Percentiles rank a stretch among this genome's conserved stretches.
phyloP scores from a whole-genome alignment of 2,797 vertebrate species.

The Vipera latastei region DNA sequence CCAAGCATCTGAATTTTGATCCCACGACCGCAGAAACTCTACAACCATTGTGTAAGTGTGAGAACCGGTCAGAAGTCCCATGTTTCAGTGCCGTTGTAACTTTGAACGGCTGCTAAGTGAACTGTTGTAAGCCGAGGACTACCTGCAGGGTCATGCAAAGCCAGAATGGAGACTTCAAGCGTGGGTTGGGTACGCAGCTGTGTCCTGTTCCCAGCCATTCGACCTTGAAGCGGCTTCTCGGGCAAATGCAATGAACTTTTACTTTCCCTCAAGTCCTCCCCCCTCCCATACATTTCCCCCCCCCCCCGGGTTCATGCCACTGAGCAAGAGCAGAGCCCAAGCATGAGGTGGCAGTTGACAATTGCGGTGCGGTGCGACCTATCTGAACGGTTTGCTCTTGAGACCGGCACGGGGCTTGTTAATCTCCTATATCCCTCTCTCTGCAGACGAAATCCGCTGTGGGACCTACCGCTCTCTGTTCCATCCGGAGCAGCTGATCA shows the following conservation, averaged over 20 bases:
- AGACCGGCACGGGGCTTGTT: background rate
- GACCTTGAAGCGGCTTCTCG: too few species aligned
- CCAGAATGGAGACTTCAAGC: background rate
- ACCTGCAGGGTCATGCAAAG: background rate
- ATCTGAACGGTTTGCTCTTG: background rate
- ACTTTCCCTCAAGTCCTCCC: too few species aligned
- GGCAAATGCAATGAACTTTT: too few species aligned
- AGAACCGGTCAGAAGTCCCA: background rate
- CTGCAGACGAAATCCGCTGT: constrained; percentile 70
- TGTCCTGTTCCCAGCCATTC: too few species aligned
- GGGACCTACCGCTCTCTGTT: constrained; percentile 71
- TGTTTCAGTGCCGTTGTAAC: background rate
- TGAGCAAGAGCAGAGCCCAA: too few species aligned
- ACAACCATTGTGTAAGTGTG: background rate
- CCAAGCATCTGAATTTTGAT: background rate
- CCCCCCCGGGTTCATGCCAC: too few species aligned
- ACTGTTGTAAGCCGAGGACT: background rate
- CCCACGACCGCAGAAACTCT: accelerated
- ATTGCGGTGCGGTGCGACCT: background rate
- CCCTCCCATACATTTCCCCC: too few species aligned
- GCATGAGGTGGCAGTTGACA: too few species aligned
- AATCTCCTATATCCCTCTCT: background rate
- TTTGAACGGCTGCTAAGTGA: background rate
- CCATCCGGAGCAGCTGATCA: constrained; percentile 72
- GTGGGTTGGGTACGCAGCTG: background rate